A percentile compares a stretch with the other conserved stretches of the same genome.
Evolutionary conservation across 2,113 vertebrate species (phyloP).

Genomic region (Daubentonia madagascariensis): DNA sequence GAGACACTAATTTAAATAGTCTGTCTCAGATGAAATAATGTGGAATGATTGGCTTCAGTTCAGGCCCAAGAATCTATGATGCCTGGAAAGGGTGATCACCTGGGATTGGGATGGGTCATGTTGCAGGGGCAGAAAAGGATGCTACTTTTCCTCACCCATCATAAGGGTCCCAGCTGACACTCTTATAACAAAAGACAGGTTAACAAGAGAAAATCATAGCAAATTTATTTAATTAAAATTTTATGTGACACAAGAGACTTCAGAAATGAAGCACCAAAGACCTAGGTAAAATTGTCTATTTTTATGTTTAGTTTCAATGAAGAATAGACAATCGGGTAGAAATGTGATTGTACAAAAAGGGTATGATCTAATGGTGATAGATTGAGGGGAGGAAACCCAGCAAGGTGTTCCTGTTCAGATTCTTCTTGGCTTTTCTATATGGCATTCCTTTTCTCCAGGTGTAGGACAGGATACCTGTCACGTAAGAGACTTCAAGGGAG

Average conservation of each 20-base stretch:
- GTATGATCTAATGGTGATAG: not conserved
- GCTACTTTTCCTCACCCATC: not conserved
- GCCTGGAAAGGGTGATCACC: not conserved
- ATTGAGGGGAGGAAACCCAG: not conserved
- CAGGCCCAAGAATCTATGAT: rapidly evolving
- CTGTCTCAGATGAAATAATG: not conserved
- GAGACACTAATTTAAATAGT: not conserved
- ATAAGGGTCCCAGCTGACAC: too few species aligned
- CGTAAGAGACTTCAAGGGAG: not conserved
- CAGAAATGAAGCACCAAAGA: not conserved
- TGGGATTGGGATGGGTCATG: not conserved
- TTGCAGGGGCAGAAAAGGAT: not conserved
- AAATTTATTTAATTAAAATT: not conserved
- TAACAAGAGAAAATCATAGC: not conserved
- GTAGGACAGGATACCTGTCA: not conserved
- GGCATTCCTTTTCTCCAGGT: not conserved
- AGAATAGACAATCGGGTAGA: not conserved
- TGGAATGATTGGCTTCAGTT: not conserved
- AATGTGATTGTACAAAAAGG: not conserved
- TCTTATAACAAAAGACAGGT: not conserved
- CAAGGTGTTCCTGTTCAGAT: not conserved
- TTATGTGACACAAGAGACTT: not conserved
- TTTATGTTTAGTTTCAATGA: not conserved
- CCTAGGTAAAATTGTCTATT: not conserved
- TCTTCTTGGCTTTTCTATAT: not conserved